Conservation (phyloP, 2,888 invertebrate species). For the Andrena hattorfiana region DNA sequence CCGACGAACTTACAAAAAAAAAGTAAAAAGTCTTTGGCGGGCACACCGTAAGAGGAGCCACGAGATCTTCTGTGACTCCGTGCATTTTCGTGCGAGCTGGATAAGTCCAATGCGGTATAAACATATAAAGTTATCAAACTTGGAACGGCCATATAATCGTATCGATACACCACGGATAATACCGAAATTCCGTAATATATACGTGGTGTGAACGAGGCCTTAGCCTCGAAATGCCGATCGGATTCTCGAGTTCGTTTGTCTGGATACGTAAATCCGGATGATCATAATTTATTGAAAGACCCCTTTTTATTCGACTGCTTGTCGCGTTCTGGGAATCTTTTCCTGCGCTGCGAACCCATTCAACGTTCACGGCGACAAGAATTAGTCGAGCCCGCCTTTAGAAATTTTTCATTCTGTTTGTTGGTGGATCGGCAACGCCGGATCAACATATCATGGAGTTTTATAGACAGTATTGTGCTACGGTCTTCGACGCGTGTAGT, state of each 20-base stretch:
- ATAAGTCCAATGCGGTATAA: slow-evolving; percentile 3
- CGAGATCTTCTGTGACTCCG: neutral
- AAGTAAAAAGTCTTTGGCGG: slow-evolving; percentile 17
- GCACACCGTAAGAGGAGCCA: slow-evolving; percentile 28
- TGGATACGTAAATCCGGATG: slow-evolving; percentile 72
- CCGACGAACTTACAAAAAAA: slow-evolving; percentile 35
- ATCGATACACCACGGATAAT: slow-evolving; percentile 68
- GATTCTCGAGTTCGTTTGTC: slow-evolving; percentile 47
- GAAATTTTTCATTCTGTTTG: slow-evolving; percentile 36
- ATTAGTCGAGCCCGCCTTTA: slow-evolving; percentile 54
- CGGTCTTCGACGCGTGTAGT: slow-evolving; percentile 10
- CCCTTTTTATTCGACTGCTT: slow-evolving; percentile 34
- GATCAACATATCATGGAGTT: slow-evolving; percentile 51
- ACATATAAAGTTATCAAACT: slow-evolving; percentile 58
- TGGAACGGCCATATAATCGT: slow-evolving; percentile 49
- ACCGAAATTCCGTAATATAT: slow-evolving; percentile 69
- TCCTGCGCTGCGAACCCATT: slow-evolving; percentile 8
- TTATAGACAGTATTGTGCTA: slow-evolving; percentile 40
- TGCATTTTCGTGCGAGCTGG: slow-evolving; percentile 17
- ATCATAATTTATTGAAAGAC: slow-evolving; percentile 62
- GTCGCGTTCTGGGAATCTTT: slow-evolving; percentile 36
- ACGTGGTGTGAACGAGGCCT: slow-evolving; percentile 52
- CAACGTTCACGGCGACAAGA: slow-evolving; percentile 47
- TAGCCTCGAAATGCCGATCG: slow-evolving; percentile 51
- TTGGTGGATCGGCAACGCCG: slow-evolving; percentile 24